A percentile compares a stretch with the other conserved stretches of the same genome.
Conservation (phyloP, 2,888 invertebrate species). For the Drosophila seclusa region DNA sequence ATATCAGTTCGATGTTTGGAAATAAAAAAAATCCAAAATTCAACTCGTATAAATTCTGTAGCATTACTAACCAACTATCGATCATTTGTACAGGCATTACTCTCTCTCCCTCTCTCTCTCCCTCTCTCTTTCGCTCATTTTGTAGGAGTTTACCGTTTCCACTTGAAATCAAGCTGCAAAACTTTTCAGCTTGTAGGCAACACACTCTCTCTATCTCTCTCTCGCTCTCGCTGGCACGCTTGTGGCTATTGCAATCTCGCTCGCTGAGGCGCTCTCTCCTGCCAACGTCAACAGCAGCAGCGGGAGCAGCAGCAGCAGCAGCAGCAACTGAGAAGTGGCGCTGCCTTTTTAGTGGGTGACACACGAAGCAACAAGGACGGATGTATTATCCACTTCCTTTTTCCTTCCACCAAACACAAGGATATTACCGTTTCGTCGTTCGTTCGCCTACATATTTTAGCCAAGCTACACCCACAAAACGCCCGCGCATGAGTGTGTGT, state of each 20-base stretch:
- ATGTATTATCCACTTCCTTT: constrained; percentile 86
- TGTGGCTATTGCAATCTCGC: constrained; percentile 34
- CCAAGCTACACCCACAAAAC: constrained; percentile 32
- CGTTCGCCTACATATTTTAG: constrained; percentile 64
- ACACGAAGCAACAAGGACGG: constrained; percentile 86
- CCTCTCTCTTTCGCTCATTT: constrained; percentile 26
- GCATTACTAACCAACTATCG: constrained; percentile 18
- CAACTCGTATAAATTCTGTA: not conserved
- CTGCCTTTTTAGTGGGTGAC: constrained; percentile 84
- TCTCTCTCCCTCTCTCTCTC: constrained; percentile 1
- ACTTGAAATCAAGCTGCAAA: constrained; percentile 58
- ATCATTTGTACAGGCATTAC: constrained; percentile 27
- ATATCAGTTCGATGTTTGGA: not conserved
- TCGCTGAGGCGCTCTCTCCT: constrained; percentile 46
- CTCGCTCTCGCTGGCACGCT: constrained; percentile 11
- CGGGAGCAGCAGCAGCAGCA: constrained; percentile 27
- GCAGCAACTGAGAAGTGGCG: constrained; percentile 65
- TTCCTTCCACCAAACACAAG: constrained; percentile 86
- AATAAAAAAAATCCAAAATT: not conserved
- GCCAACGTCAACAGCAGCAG: constrained; percentile 30
- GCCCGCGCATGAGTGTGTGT: constrained; percentile 35
- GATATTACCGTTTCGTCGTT: constrained; percentile 85
- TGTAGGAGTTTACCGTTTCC: constrained; percentile 82
- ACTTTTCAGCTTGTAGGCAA: constrained; percentile 36
- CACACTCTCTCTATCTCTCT: constrained; percentile 24